Evolutionary conservation across 1,140 invertebrate species (phyloP).

Genomic region (Pogonognathellus flavescens): DNA sequence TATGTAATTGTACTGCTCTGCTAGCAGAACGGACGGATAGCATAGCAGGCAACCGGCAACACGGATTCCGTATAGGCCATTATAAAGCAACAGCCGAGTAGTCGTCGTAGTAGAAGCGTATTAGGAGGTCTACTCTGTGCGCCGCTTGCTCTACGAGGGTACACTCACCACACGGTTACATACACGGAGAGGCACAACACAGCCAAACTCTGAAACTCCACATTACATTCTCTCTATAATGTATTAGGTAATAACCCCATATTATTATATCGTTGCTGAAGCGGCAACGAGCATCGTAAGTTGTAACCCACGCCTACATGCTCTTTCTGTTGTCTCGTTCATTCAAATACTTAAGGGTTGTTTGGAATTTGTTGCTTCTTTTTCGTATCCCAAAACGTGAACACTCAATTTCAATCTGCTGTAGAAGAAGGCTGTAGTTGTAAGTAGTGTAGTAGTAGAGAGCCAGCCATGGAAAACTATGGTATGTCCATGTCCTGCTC

Average conservation of each 20-base stretch:
- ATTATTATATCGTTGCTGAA: constrained; percentile 15
- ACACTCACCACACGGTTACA: neutral
- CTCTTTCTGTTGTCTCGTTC: constrained; percentile 26
- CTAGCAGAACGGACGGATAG: neutral
- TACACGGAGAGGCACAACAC: too few relatives aligned
- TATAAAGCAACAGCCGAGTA: neutral
- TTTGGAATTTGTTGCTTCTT: constrained; percentile 29
- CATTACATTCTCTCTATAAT: neutral
- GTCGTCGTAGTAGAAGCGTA: too few relatives aligned
- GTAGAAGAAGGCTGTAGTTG: neutral
- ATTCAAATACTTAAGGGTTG: constrained; percentile 19
- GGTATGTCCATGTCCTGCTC: neutral
- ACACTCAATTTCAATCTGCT: constrained; percentile 33
- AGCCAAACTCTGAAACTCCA: too few relatives aligned
- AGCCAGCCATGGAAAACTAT: neutral
- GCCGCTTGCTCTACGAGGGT: neutral
- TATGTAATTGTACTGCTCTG: constrained; percentile 11
- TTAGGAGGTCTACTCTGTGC: too few relatives aligned
- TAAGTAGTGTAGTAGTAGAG: neutral
- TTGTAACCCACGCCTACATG: constrained; percentile 29
- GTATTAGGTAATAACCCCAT: constrained; percentile 20
- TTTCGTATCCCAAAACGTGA: constrained; percentile 30
- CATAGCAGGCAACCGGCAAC: neutral
- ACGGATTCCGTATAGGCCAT: constrained; percentile 13
- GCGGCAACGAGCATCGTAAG: constrained; percentile 37